Percentiles rank a stretch among this genome's conserved stretches.
These are phyloP conservation scores for Parnassius mnemosyne DNA, from an alignment of 2,888 invertebrate species.

Conservation along the genomic window DNA sequence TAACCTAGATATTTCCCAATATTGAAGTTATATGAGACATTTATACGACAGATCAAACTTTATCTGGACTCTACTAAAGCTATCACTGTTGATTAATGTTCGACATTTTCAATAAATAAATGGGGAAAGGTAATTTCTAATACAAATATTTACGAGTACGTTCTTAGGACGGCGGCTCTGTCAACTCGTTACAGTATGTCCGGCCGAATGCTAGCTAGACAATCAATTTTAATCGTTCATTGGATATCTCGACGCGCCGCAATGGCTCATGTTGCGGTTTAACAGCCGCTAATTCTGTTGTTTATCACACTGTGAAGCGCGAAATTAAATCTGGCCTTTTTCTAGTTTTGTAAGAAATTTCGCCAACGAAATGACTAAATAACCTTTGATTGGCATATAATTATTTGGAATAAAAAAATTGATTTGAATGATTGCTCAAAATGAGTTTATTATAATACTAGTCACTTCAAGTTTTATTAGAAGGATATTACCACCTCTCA, in stretches of 20 bases:
- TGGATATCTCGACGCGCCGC: slow-evolving; percentile 21
- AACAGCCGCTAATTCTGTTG: slow-evolving; percentile 8
- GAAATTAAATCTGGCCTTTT: slow-evolving; percentile 25
- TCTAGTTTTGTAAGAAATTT: slow-evolving; percentile 23
- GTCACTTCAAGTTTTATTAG: not conserved
- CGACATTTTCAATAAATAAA: slow-evolving; percentile 25
- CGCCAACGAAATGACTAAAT: slow-evolving; percentile 17
- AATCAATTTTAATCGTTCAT: slow-evolving; percentile 27
- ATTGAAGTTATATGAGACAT: not conserved
- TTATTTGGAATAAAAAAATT: slow-evolving; percentile 12
- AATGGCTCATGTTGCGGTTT: slow-evolving; percentile 19
- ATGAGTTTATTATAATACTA: slow-evolving; percentile 12
- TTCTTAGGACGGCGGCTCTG: slow-evolving; percentile 16
- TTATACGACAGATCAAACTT: slow-evolving; percentile 4
- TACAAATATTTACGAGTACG: slow-evolving; percentile 23
- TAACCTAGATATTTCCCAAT: slow-evolving; percentile 15
- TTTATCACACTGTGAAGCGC: slow-evolving; percentile 14
- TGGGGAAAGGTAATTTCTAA: slow-evolving; percentile 26
- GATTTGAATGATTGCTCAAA: slow-evolving; percentile 15
- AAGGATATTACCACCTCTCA: too few relatives aligned
- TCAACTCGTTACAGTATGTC: slow-evolving; percentile 20
- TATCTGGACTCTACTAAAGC: slow-evolving; percentile 13
- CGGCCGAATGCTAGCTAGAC: slow-evolving; percentile 17
- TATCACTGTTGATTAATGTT: slow-evolving; percentile 22
- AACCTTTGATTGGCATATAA: slow-evolving; percentile 23